Base-by-base conservation (phyloP, 1,140 invertebrate species). In the Scaptomyza hsui region DNA sequence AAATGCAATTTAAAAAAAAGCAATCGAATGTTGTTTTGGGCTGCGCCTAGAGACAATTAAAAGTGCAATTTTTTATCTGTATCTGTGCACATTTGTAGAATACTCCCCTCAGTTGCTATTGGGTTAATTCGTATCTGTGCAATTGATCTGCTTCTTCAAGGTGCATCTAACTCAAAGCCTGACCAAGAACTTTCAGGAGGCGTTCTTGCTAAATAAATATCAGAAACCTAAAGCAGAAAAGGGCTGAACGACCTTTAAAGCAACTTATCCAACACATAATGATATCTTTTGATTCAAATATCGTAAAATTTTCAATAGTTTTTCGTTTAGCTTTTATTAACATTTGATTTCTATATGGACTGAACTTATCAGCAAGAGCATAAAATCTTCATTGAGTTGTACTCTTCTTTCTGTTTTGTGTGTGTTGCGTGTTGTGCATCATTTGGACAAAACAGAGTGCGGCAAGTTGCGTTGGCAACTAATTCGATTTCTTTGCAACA, bases 51-150 rank as follows among this genome's bases (percentile, higher is more conserved):
- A 75, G 45, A 82, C 79, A 83, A 82, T 82, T 82, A 82, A 75
- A 78, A 75, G 18, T 47, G 72, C 75, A 67, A 79, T 85, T 79
- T 79, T 75, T 83, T 76, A 37, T 37, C 32, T 37, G 75, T 59
- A 41, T 57, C 45, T 62, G 47, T 57, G 44, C 45, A 57, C 55
- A 55, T 62, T 56, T 29, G 26, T 29, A 9, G 7, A 29, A 56
- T 73, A 55, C 69, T 49, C 61, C 70, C 67, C n/a, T n/a, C 37
- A 63, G 45, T 56, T 77, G 71, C 79, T 70, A 67, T 57, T 71
- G 63, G 67, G 61, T 75, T 88, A 88, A 86, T 77, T 88, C 69
- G 69, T 88, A 85, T 85, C 80, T 57, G 44, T 42, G 49, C 77
- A 77, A 77, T 81, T 70, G 82, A 85, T 88, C 68, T 68, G 44